Base-by-base conservation (phyloP, 2,888 invertebrate species). In the Diogma glabrata region DNA sequence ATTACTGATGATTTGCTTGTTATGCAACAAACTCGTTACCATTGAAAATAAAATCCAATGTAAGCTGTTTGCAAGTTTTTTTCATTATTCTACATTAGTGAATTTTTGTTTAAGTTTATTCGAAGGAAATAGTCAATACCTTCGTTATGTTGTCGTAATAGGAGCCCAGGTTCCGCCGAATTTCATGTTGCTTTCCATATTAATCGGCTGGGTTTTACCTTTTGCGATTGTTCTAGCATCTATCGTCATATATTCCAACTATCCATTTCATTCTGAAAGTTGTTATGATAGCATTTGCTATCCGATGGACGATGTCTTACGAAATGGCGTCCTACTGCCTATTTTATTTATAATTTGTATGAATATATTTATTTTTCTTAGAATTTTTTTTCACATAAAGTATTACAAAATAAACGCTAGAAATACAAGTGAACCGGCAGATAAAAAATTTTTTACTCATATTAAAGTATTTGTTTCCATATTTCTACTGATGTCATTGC, bases 311-410 rank as follows among this genome's bases (percentile, higher is more conserved):
- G 20, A 22, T 22, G 23, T 43, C n/a, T 9, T 43, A 23, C 14
- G 23, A 2, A n/a, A 22, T 1, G 20, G 20, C 23, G 43, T 43
- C 7, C 43, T 22, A 22, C 22, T 9, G 14, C 43, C 43, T n/a
- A 43, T 43, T n/a, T 14, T 43, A 22, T 43, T 43, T 2, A 43
- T 43, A 43, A 22, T 43, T 14, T 43, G 43, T 14, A 43, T 43
- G 8, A 43, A 43, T n/a, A 23, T 43, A 23, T 10, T 6, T 14
- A 14, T 43, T 20, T 43, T 22, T 14, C 20, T 43, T 6, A 22
- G 43, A 14, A 43, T 43, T 14, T 14, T 43, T 22, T 2, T 22
- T 14, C 43, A 14, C 7, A 3, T 43, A 7, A 43, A 20, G 5
- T 43, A 43, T 14, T 22, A 22, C 6, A 22, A 23, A 14, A 43